Base-by-base conservation (phyloP, 2,888 invertebrate species). In the Ophion ellenae region DNA sequence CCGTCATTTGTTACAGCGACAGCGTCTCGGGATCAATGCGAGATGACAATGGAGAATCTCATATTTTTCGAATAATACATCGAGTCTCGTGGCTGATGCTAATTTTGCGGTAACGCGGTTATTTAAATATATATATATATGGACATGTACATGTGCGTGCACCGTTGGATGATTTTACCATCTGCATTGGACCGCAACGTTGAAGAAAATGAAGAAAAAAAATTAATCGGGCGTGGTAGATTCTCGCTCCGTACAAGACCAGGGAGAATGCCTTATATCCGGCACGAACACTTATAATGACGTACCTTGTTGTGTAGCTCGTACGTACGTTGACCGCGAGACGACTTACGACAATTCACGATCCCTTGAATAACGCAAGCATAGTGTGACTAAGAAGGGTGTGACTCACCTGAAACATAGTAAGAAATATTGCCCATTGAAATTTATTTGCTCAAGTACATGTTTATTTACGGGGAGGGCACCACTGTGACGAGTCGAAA, bases 1-100 rank as follows among this genome's bases (percentile, higher is more conserved):
- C 83, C 86, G 88, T 89, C 90, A 90, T 91, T 91, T 90, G 88
- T 90, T 88, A 69, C 20, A 88, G 86, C 81, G 87, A 86, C 88
- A 87, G 85, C 74, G 87, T 85, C 77, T 85, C 76, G 77, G 82
- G 71, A 80, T 82, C 78, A 83, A 84, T 77, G 85, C 75, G 61
- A 80, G 86, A 88, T 88, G 88, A 90, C 91, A 88, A 89, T 88
- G 88, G 87, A 78, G 47, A 28, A 71, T 83, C 81, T 78, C 73
- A 81, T 83, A 81, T 81, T 87, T 85, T 73, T 83, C 84, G 57
- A 81, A 73, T 83, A 61, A 75, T 80, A 75, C 69, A 77, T 81
- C 61, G 71, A 9, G 32, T 64, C 64, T 81, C 64, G 70, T 76
- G 80, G 57, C 64, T 53, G 11, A 84, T 84, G 81, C 81, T 86